Percentiles rank a stretch among this genome's conserved stretches.
Evolutionary conservation across 2,888 invertebrate genomes (phyloP).

Genomic region (Apocheima hispidaria): DNA sequence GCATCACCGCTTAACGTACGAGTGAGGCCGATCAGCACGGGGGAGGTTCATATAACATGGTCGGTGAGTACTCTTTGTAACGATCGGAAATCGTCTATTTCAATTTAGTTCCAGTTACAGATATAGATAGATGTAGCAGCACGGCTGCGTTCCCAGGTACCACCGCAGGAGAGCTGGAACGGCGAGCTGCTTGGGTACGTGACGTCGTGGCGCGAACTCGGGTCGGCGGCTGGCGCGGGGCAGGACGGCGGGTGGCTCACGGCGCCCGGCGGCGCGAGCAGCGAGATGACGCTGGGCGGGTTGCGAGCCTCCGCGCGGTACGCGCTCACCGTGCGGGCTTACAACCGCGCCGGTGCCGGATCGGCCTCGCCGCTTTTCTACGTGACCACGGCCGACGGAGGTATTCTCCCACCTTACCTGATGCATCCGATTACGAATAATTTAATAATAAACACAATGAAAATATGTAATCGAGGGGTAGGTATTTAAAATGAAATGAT

Average conservation of each 20-base stretch:
- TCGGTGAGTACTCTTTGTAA: slow-evolving; percentile 88
- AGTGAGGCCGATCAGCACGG: slow-evolving; percentile 88
- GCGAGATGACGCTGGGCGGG: slow-evolving; percentile 87
- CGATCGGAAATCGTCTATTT: no score
- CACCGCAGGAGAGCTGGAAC: slow-evolving; percentile 89
- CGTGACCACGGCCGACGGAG: slow-evolving; percentile 92
- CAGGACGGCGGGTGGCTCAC: slow-evolving; percentile 61
- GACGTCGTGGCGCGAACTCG: slow-evolving; percentile 84
- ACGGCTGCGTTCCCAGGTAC: slow-evolving; percentile 77
- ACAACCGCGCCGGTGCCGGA: slow-evolving; percentile 93
- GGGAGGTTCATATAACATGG: slow-evolving; percentile 90
- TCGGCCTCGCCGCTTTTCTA: slow-evolving; percentile 90
- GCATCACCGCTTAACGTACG: slow-evolving; percentile 89
- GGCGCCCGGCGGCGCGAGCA: slow-evolving; percentile 88
- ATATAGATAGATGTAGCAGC: neutral
- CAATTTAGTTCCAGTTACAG: no score
- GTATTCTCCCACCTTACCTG: slow-evolving; percentile 64
- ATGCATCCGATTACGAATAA: no score
- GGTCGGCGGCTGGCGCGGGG: slow-evolving; percentile 58
- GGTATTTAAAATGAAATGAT: no score
- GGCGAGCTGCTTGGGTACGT: slow-evolving; percentile 91
- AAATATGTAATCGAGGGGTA: no score
- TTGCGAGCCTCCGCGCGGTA: slow-evolving; percentile 92
- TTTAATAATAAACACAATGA: no score
- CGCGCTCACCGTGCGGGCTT: slow-evolving; percentile 91